phyloP scores from a whole-genome alignment of 1,140 invertebrate genomes.

The Microplitis mediator region DNA sequence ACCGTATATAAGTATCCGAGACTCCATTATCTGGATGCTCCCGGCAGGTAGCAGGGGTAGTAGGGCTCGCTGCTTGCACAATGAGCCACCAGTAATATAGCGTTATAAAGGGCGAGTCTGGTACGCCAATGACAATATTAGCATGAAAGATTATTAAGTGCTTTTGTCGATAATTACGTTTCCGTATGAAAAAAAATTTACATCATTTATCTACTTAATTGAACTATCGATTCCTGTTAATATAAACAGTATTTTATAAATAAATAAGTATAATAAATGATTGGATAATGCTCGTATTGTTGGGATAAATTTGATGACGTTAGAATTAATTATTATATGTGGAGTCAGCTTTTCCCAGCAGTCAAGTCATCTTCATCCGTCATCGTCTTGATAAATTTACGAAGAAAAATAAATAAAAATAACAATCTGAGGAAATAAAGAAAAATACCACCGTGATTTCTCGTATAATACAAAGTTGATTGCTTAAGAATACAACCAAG shows the following conservation, averaged over 20 bases:
- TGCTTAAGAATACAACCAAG: neutral
- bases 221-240: neutral
- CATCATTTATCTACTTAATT: no score
- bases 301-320: neutral
- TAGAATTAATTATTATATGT: constrained; percentile 5
- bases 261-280: neutral
- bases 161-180: constrained; percentile 12
- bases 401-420: neutral
- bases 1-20: constrained; percentile 11
- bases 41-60: no score
- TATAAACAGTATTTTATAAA: neutral
- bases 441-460: neutral
- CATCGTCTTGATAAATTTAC: constrained; percentile 6
- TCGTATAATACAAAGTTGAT: neutral
- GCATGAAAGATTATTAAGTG: constrained; percentile 11
- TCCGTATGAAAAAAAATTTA: neutral
- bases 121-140: constrained; percentile 5
- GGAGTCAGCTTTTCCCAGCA: constrained; percentile 11
- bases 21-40: neutral
- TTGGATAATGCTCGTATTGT: neutral
- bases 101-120: neutral
- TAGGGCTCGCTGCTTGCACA: neutral
- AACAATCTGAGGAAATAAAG: neutral
- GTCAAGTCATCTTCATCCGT: constrained; percentile 14
- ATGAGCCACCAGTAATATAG: neutral